Evolutionary conservation across 1,140 invertebrate genomes (phyloP), one percentile per base, ranked within the genome.

Genomic region (Bombus impatiens): DNA sequence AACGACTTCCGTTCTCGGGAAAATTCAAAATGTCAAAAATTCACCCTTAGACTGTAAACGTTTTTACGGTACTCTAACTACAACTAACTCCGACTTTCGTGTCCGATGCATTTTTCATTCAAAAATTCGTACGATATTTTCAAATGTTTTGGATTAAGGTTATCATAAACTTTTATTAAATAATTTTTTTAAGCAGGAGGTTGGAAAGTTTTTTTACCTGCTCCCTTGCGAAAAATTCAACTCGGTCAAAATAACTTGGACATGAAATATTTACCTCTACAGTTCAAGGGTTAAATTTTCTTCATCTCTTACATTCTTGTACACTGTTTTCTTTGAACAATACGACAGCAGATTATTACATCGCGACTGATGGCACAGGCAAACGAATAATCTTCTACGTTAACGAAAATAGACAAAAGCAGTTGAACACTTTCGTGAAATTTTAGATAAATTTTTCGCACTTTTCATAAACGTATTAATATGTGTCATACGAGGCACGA

Each of bases 131-230:
- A 47, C 18, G 12, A 47, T 47, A 47, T 47, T 5, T 47, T 47
- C 15, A 47, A 18, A 18, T 47, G 47, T 47, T 47, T 18, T 47
- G 5, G 1, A 47, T 18, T 47, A 18, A 18, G 15, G 5, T 47
- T 47, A 28, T 62, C 1, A 12, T 62, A 62, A 62, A n/a, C 28
- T 47, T 47, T 6, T 18, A 47, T 18, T 18, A 47, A 47, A 47
- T 47, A 18, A 18, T 1, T 47, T 18, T 18, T 47, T 18, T 18
- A 0, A 1, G 1, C 15, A 1, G 6, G 47, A 0, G 1, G 5
- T 6, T 18, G 15, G 1, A 6, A 47, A 18, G 47, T 0, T 47
- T 18, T 44, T 47, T 5, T 18, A 18, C 0, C 15, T 47, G 5
- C 47, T 18, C 15, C 47, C 15, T 47, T 18, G 15, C 15, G 15